Percentiles rank a stretch among this genome's conserved stretches.
phyloP scores from a whole-genome alignment of 37 sponge, comb jelly and placozoan species.

The Theonella swinhoei region DNA sequence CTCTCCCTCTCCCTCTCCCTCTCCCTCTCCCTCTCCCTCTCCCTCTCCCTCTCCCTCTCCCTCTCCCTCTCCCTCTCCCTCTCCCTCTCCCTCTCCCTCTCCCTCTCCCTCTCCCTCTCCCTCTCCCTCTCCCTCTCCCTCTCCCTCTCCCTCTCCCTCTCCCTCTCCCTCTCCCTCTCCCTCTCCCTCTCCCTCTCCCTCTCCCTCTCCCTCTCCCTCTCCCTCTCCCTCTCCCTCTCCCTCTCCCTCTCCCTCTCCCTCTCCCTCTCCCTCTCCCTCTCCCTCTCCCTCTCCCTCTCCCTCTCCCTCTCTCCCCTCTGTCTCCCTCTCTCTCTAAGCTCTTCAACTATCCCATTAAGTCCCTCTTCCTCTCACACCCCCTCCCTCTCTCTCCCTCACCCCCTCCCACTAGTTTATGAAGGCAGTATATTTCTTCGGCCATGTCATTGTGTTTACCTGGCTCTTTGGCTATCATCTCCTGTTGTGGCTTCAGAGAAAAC shows the following conservation, averaged over 20 bases:
- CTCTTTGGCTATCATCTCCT: background rate
- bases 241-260: conserved; percentile 37
- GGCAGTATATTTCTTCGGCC: conserved; percentile 62
- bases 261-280: conserved; percentile 37
- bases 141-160: background rate
- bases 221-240: conserved; percentile 21
- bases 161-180: conserved; percentile 16
- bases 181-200: conserved; percentile 21
- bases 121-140: conserved; percentile 13
- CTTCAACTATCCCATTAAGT: background rate
- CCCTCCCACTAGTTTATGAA: conserved; percentile 50
- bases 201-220: conserved; percentile 21
- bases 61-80: conserved; percentile 34
- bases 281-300: conserved; percentile 36
- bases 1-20: conserved; percentile 37
- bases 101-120: conserved; percentile 17
- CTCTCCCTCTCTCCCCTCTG: conserved; percentile 36
- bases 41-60: conserved; percentile 31
- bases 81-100: conserved; percentile 5
- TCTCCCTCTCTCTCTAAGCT: too few species aligned
- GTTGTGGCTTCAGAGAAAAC: background rate
- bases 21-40: conserved; percentile 37
- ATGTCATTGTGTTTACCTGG: conserved; percentile 36
- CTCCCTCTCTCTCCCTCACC: too few species aligned
- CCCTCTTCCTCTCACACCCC: too few species aligned